Percentiles rank a stretch among this genome's conserved stretches.
Conservation (phyloP, 2,113 vertebrate species). For the Dolichallabes microphthalmus region DNA sequence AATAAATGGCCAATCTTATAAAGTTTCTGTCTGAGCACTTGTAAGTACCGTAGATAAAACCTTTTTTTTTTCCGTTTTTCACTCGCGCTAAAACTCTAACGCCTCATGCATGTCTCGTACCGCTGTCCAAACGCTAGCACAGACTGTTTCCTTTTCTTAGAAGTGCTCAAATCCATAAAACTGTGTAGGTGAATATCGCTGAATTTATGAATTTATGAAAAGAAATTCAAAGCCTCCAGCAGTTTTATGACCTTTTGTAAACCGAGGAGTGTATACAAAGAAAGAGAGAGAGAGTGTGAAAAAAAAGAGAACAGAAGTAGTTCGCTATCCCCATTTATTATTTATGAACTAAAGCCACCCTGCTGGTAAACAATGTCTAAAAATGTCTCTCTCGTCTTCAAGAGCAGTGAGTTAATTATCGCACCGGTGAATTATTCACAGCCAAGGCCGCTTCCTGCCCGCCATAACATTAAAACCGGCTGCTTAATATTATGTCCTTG, state of each 20-base stretch:
- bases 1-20: background rate
- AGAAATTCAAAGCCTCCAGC: background rate
- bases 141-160: background rate
- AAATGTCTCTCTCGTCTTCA: constrained; percentile 63
- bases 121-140: too few relatives aligned
- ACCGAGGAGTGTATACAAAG: background rate
- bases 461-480: too few relatives aligned
- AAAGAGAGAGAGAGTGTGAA: background rate
- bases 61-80: constrained; percentile 15
- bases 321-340: constrained; percentile 59
- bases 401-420: constrained; percentile 67
- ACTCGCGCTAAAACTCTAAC: background rate
- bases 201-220: background rate
- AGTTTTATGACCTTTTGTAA: constrained; percentile 19
- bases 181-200: background rate
- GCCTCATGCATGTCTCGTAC: too few relatives aligned
- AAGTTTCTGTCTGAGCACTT: constrained; percentile 34
- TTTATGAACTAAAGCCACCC: constrained; percentile 51
- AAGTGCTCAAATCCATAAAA: background rate
- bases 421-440: constrained; percentile 65
- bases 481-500: too few relatives aligned
- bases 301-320: background rate
- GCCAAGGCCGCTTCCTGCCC: constrained; percentile 43
- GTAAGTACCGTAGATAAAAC: too few relatives aligned
- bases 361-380: constrained; percentile 53